A percentile compares a stretch with the other conserved stretches of the same genome.
Evolutionary conservation across 2,888 invertebrate genomes (phyloP).

Genomic region (Cantharis rufa): DNA sequence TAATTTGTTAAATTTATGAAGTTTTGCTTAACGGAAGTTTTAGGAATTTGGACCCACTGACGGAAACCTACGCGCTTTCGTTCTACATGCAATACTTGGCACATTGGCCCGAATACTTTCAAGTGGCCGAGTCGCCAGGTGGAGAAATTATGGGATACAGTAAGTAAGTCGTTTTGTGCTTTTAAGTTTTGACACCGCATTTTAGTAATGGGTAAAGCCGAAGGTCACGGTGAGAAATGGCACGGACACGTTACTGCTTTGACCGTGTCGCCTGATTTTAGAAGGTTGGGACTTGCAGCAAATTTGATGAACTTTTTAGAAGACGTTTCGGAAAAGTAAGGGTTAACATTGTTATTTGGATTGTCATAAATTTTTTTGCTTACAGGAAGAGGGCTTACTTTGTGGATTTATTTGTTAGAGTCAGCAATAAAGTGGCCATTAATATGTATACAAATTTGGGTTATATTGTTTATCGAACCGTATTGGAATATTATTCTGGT

Average conservation of each 20-base stretch:
- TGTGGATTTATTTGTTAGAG: conserved; percentile 97
- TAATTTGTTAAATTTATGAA: conserved; percentile 40
- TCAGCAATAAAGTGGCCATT: conserved; percentile 96
- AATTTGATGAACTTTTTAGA: conserved; percentile 93
- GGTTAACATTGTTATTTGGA: background rate
- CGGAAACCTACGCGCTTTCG: conserved; percentile 93
- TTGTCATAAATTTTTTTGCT: conserved; percentile 36
- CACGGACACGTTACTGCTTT: conserved; percentile 99
- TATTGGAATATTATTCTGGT: conserved; percentile 97
- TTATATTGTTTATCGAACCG: conserved; percentile 94
- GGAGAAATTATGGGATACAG: conserved; percentile 99
- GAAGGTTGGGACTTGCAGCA: conserved; percentile 90
- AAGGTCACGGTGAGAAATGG: conserved; percentile 95
- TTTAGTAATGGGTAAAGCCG: conserved; percentile 98
- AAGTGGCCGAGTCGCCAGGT: conserved; percentile 93
- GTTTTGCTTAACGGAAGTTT: conserved; percentile 37
- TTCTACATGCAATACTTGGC: conserved; percentile 98
- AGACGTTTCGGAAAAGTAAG: conserved; percentile 91
- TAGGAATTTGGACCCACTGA: conserved; percentile 95
- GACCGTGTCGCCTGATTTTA: conserved; percentile 92
- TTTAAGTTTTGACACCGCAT: background rate
- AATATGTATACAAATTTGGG: conserved; percentile 96
- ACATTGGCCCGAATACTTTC: conserved; percentile 99
- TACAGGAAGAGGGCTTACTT: conserved; percentile 93
- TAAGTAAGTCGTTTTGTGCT: conserved; percentile 58